A percentile compares a stretch with the other conserved stretches of the same genome.
phyloP scores from a whole-genome alignment of 1,140 invertebrate genomes.

The Pogonus chalceus region DNA sequence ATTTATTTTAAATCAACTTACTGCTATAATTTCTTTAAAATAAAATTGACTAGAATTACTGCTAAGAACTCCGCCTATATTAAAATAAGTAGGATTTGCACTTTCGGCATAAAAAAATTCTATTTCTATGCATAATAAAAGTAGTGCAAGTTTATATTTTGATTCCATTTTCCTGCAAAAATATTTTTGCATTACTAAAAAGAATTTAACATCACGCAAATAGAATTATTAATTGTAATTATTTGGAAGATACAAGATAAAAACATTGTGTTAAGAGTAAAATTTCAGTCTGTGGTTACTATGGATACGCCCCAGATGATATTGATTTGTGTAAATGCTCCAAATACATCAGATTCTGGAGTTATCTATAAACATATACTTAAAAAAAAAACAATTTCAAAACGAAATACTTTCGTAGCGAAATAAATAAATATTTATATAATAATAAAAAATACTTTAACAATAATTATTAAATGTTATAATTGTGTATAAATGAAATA shows the following conservation, averaged over 20 bases:
- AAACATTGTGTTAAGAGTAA: background rate
- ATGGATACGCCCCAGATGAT: slow-evolving; percentile 12
- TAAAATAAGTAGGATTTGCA: slow-evolving; percentile 62
- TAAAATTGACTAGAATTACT: slow-evolving; percentile 63
- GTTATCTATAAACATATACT: too few relatives aligned
- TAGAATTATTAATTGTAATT: background rate
- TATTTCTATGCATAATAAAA: background rate
- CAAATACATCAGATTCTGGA: background rate
- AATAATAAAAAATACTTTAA: too few relatives aligned
- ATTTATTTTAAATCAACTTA: slow-evolving; percentile 40
- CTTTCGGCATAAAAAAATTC: slow-evolving; percentile 6
- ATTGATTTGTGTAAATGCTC: slow-evolving; percentile 7
- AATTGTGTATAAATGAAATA: too few relatives aligned
- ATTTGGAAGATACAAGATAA: background rate
- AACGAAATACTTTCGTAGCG: too few relatives aligned
- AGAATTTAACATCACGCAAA: too few relatives aligned
- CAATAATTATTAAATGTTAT: too few relatives aligned
- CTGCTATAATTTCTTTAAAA: slow-evolving; percentile 71
- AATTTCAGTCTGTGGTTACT: slow-evolving; percentile 6
- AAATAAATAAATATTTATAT: too few relatives aligned
- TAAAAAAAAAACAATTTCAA: too few relatives aligned
- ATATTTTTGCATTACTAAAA: background rate
- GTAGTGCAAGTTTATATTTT: background rate
- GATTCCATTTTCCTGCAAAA: background rate
- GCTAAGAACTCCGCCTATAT: slow-evolving; percentile 85